Base-by-base conservation (phyloP, 2,888 invertebrate species). In the Oegoconia quadripuncta region DNA sequence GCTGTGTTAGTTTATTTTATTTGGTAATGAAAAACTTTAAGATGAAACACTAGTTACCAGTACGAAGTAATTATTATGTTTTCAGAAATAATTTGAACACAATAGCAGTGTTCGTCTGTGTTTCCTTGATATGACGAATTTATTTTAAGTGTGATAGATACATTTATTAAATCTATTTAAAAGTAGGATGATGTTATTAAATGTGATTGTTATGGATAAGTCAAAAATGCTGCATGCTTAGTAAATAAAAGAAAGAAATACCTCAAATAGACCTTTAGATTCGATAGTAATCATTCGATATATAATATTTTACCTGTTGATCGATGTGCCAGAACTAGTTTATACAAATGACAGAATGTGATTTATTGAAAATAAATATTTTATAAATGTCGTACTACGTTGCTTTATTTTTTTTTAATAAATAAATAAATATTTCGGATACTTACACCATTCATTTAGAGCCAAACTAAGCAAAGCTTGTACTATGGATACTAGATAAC, bases 321-420 rank as follows among this genome's bases (percentile, higher is more conserved):
- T 76, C 62, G 53, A 80, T 75, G 84, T 86, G 84, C 84, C 84
- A 84, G 80, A 69, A 67, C 66, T 80, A 77, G 73, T 71, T 71
- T 73, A 69, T 78, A 71, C 71, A 75, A 72, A 72, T n/a, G n/a
- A 74, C 70, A 71, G 68, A 75, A 65, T 76, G 80, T 80, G 77
- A 80, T 82, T 80, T 82, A 79, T 80, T 78, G 65, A 74, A 72
- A 80, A 79, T 80, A 81, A 77, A 81, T 80, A 82, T 84, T 84
- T 84, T 84, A 84, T 83, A 79, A 84, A 83, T 82, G 83, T 84
- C 69, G 47, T 57, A 49, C 14, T 7, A 20, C 11, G 4, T 38
- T 43, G 42, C 25, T 25, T 5, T 25, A 7, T 22, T 9, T 5
- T 11, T 42, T 44, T 43, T 43, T 43, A 35, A 35, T 29, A 38